These are phyloP conservation scores for Malurus cyaneus DNA, from an alignment of 2,113 vertebrate species.

Conservation along the genomic window DNA sequence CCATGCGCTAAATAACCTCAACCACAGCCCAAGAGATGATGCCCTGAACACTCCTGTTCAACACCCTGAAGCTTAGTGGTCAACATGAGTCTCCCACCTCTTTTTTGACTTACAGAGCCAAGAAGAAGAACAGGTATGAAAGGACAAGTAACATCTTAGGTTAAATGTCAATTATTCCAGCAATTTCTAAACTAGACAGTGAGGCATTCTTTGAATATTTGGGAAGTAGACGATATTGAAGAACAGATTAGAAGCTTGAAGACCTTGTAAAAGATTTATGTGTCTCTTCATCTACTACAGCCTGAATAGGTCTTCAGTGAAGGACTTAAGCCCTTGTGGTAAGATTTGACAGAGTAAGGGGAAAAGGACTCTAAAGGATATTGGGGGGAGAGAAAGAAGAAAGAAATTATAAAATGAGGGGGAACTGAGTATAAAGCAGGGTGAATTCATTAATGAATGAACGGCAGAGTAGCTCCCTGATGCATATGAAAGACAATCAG, in stretches of 20 bases:
- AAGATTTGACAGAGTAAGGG: neutral
- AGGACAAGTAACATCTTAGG: neutral
- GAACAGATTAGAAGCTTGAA: neutral
- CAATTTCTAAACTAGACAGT: neutral
- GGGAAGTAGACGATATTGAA: accelerated
- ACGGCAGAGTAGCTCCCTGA: neutral
- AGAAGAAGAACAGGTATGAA: neutral
- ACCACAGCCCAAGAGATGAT: neutral
- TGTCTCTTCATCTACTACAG: neutral
- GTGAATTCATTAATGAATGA: neutral
- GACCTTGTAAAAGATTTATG: neutral
- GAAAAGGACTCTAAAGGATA: neutral
- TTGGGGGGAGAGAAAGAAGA: neutral
- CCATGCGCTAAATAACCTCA: neutral
- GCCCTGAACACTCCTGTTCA: neutral
- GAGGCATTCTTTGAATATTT: neutral
- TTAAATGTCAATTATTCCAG: neutral
- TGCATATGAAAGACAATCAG: neutral
- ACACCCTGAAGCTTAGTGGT: neutral
- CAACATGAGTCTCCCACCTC: neutral
- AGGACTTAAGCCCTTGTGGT: neutral
- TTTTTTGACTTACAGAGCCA: neutral
- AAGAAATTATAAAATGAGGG: neutral
- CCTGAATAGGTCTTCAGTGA: neutral
- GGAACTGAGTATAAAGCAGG: neutral